Evolutionary conservation across 2,888 invertebrate species (phyloP).

Genomic region (Seladonia tumulorum): DNA sequence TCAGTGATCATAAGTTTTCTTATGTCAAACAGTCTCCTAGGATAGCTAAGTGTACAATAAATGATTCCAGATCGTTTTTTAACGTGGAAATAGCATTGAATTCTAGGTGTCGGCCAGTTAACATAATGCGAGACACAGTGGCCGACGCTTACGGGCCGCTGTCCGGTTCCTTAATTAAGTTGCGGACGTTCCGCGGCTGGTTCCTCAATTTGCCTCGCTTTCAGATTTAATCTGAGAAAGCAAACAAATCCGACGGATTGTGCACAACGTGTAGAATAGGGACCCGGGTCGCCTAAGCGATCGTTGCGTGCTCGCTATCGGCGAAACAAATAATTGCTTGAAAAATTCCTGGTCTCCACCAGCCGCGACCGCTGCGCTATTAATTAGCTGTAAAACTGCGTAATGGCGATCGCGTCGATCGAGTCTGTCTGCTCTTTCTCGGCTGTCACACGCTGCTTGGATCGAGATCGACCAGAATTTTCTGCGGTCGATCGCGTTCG

Average conservation of each 20-base stretch:
- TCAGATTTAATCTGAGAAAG: slow-evolving; percentile 47
- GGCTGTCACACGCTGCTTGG: slow-evolving; percentile 36
- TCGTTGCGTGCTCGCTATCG: slow-evolving; percentile 36
- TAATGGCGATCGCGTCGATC: slow-evolving; percentile 68
- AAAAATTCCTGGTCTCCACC: slow-evolving; percentile 78
- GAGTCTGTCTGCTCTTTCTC: slow-evolving; percentile 47
- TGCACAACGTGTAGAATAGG: slow-evolving; percentile 14
- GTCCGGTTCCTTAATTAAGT: slow-evolving; percentile 28
- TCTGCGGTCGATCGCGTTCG: neutral
- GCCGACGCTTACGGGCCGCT: neutral
- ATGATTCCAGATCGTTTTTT: no score
- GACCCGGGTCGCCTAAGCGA: slow-evolving; percentile 22
- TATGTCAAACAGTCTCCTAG: no score
- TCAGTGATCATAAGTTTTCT: no score
- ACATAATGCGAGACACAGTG: neutral
- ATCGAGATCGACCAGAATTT: slow-evolving; percentile 19
- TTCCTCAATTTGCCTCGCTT: slow-evolving; percentile 34
- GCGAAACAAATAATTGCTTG: slow-evolving; percentile 77
- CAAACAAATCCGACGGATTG: slow-evolving; percentile 28
- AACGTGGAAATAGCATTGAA: neutral
- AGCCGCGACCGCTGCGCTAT: slow-evolving; percentile 76
- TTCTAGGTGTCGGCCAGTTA: neutral
- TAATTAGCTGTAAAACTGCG: slow-evolving; percentile 78
- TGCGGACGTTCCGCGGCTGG: neutral
- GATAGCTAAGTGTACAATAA: no score